phyloP scores from a whole-genome alignment of 2,797 vertebrate genomes.

The Euthynnus affinis region DNA sequence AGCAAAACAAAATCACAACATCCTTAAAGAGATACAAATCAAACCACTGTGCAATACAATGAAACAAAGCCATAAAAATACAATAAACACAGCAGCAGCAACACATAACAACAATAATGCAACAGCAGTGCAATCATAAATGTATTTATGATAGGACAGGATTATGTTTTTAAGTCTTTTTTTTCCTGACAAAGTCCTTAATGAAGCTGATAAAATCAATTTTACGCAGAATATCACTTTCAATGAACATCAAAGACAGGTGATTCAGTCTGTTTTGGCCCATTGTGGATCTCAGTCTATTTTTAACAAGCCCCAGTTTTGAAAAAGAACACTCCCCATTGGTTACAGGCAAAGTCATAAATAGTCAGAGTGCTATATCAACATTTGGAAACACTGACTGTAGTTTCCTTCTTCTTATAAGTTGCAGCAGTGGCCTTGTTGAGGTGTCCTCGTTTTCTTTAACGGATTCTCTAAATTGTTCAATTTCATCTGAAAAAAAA shows the following conservation, averaged over 20 bases:
- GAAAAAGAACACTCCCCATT: background rate
- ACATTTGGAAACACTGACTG: background rate
- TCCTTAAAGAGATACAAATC: background rate
- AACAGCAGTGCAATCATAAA: background rate
- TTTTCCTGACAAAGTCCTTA: no score
- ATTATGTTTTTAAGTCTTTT: no score
- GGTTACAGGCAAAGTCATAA: background rate
- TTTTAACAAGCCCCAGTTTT: background rate
- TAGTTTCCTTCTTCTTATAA: background rate
- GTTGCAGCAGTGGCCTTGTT: background rate
- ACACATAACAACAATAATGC: background rate
- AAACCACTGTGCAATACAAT: background rate
- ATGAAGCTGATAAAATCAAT: no score
- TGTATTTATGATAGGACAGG: no score
- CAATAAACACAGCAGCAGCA: background rate
- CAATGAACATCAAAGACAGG: no score
- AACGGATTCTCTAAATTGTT: no score
- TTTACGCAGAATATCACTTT: no score
- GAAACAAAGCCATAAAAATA: constrained; percentile 11
- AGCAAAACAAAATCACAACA: constrained; percentile 18
- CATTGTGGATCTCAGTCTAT: background rate
- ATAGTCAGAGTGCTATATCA: background rate
- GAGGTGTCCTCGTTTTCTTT: background rate
- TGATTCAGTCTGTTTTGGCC: no score
- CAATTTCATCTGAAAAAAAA: background rate